A percentile compares a stretch with the other conserved stretches of the same genome.
phyloP scores from a whole-genome alignment of 1,140 invertebrate genomes.

The Oryzaephilus surinamensis region DNA sequence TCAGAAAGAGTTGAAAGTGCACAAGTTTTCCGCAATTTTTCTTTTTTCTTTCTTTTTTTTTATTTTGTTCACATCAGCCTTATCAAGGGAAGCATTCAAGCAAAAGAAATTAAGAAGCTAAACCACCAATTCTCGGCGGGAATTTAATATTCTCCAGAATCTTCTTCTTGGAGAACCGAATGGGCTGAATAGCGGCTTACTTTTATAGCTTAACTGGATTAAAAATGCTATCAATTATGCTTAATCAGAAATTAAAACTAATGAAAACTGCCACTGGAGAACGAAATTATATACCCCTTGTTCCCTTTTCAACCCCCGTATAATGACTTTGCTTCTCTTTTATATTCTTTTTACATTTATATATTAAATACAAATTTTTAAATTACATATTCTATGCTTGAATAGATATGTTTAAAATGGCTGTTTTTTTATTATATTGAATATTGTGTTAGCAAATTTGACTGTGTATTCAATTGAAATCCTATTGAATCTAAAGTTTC shows the following conservation, averaged over 20 bases:
- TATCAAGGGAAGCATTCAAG: constrained; percentile 10
- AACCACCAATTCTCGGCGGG: constrained; percentile 12
- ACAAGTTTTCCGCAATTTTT: constrained; percentile 4
- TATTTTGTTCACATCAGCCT: constrained; percentile 4
- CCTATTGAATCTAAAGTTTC: no score
- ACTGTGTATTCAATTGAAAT: no score
- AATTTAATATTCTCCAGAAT: constrained; percentile 16
- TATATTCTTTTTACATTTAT: no score
- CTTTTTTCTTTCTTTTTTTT: constrained; percentile 1
- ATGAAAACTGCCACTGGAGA: constrained; percentile 11
- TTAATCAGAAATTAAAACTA: constrained; percentile 14
- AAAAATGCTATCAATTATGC: constrained; percentile 19
- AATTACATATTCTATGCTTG: no score
- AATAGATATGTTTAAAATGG: no score
- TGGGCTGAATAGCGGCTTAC: constrained; percentile 13
- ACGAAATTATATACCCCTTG: no score
- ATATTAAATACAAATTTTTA: no score
- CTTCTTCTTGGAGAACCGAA: constrained; percentile 6
- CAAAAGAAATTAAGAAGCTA: constrained; percentile 15
- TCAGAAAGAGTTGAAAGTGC: constrained; percentile 1
- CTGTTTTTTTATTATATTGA: no score
- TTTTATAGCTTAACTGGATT: constrained; percentile 14
- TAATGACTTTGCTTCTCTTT: no score
- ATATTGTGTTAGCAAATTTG: no score
- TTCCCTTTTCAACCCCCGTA: no score